A percentile compares a stretch with the other conserved stretches of the same genome.
phyloP scores from a whole-genome alignment of 2,113 vertebrate species.

The Sylvicapra grimmia region DNA sequence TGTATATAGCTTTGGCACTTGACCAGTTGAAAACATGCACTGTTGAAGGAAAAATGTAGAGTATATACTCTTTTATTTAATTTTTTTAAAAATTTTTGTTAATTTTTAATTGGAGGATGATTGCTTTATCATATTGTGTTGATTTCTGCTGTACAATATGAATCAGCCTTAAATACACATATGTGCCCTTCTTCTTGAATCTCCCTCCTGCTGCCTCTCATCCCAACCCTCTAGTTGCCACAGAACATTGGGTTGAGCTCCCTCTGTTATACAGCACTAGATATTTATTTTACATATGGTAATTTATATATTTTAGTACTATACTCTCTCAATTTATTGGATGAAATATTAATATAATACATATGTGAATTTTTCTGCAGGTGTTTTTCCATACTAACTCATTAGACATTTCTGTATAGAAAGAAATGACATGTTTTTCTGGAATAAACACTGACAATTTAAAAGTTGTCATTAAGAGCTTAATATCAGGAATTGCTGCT shows the following conservation, averaged over 20 bases:
- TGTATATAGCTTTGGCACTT: background rate
- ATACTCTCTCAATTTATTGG: background rate
- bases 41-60: background rate
- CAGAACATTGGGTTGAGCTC: background rate
- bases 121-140: background rate
- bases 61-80: background rate
- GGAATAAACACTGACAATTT: background rate
- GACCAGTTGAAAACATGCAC: background rate
- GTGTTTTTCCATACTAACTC: background rate
- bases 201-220: background rate
- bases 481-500: background rate
- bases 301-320: background rate
- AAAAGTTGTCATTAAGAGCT: background rate
- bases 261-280: background rate
- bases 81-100: too few species aligned
- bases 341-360: background rate
- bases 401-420: background rate
- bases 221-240: background rate
- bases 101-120: background rate
- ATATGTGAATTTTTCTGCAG: background rate
- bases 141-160: background rate
- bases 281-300: background rate
- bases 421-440: background rate
- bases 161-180: background rate
- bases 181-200: background rate